phyloP scores from a whole-genome alignment of 2,888 invertebrate genomes.

The Keiferia lycopersicella region DNA sequence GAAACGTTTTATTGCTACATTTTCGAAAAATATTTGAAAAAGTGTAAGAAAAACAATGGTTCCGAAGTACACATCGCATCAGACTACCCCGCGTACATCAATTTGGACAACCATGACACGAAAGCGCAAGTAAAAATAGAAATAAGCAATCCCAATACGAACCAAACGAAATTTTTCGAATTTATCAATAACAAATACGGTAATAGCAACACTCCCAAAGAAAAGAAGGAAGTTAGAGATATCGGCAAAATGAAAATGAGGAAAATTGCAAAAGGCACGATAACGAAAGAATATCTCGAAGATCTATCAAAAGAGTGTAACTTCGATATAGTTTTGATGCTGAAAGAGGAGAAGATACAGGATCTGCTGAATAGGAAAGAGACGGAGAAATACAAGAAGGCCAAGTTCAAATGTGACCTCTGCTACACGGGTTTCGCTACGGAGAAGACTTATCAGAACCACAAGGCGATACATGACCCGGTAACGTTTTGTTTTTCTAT shows the following conservation, averaged over 20 bases:
- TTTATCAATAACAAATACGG: background rate
- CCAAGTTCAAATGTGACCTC: background rate
- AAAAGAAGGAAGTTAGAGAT: background rate
- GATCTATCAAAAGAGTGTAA: background rate
- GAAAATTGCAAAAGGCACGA: background rate
- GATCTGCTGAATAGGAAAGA: background rate
- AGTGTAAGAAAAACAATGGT: background rate
- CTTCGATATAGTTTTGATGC: background rate
- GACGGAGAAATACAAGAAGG: background rate
- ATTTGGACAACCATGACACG: background rate
- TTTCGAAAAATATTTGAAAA: conserved; percentile 16
- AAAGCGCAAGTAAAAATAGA: background rate
- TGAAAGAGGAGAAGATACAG: background rate
- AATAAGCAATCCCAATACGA: background rate
- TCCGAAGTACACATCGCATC: background rate
- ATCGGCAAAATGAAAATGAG: background rate
- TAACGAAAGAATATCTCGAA: background rate
- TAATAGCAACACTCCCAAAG: background rate
- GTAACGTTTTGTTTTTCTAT: background rate
- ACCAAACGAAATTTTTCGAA: background rate
- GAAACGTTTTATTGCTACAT: conserved; percentile 13
- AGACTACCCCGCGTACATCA: background rate
- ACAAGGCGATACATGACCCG: background rate
- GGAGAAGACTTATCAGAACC: background rate
- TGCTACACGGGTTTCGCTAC: background rate